Conservation (phyloP, 2,113 vertebrate species). For the Corythoichthys haematopterus region DNA sequence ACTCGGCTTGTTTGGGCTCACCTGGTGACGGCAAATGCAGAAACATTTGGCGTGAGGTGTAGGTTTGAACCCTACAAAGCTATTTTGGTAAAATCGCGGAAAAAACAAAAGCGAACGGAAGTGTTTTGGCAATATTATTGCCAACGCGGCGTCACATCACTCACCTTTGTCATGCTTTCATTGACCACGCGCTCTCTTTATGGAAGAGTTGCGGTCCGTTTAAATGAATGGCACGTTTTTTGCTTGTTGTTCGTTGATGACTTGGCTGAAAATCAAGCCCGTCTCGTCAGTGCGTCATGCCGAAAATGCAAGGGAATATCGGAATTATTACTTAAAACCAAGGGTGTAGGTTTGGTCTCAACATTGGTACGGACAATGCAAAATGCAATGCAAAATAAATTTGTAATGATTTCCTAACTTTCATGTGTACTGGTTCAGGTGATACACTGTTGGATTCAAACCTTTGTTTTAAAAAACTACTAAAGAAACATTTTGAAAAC, state of each 20-base stretch:
- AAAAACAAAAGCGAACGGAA: not conserved
- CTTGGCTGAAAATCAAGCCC: not conserved
- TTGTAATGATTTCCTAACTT: too few species aligned
- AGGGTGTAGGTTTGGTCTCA: too few species aligned
- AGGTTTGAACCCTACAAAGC: not conserved
- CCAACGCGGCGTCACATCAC: not conserved
- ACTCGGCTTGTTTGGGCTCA: not conserved
- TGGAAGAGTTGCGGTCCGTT: not conserved
- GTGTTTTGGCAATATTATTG: not conserved
- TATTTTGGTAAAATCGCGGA: not conserved
- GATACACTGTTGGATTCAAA: too few species aligned
- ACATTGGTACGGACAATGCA: too few species aligned
- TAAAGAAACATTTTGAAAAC: too few species aligned
- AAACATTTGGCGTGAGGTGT: not conserved
- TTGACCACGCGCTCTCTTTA: not conserved
- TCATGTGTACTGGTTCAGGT: too few species aligned
- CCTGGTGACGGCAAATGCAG: not conserved
- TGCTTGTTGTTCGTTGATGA: not conserved
- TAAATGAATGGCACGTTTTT: not conserved
- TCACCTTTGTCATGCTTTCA: constrained; percentile 1
- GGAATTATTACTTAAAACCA: too few species aligned
- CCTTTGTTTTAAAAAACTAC: too few species aligned
- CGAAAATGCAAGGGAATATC: not conserved
- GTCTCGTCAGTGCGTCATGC: not conserved
- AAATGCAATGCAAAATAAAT: too few species aligned